Conservation (phyloP, 2,113 vertebrate genomes). For the Oophaga pumilio region DNA sequence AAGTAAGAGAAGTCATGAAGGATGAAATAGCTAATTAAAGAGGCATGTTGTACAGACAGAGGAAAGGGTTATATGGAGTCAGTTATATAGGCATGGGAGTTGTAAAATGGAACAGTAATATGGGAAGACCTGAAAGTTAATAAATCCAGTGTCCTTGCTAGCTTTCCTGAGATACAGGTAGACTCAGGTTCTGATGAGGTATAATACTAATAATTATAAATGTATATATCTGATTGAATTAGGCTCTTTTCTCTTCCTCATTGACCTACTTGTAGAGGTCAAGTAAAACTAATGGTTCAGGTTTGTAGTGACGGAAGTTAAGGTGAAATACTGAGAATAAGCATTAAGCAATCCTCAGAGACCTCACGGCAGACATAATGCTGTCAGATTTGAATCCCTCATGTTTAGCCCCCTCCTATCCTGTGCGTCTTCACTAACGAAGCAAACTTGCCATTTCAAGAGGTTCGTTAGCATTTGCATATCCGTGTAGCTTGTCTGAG, state of each 20-base stretch:
- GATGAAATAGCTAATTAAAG: background rate
- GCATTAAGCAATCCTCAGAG: conserved; percentile 33
- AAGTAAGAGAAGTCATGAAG: background rate
- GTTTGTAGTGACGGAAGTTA: background rate
- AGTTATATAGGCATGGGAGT: background rate
- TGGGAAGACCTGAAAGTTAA: background rate
- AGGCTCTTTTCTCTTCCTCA: background rate
- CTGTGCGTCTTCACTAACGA: conserved; percentile 55
- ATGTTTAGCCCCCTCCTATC: conserved; percentile 55
- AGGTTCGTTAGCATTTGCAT: conserved; percentile 58
- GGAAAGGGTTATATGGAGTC: background rate
- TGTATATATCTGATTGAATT: conserved; percentile 2
- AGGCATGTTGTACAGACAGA: background rate
- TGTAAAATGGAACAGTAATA: background rate
- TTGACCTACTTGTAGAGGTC: conserved; percentile 18
- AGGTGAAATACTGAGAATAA: conserved; percentile 34
- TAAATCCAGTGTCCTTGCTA: background rate
- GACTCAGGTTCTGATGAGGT: background rate
- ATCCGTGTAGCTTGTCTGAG: conserved; percentile 54
- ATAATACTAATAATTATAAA: background rate
- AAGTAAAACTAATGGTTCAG: conserved; percentile 3
- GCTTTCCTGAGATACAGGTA: background rate
- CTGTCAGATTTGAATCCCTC: conserved; percentile 52
- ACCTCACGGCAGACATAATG: conserved; percentile 39
- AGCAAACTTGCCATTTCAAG: conserved; percentile 59